Evolutionary conservation across 2,113 vertebrate species (phyloP), one percentile per base, ranked within the genome.

Genomic region (Odontesthes bonariensis): DNA sequence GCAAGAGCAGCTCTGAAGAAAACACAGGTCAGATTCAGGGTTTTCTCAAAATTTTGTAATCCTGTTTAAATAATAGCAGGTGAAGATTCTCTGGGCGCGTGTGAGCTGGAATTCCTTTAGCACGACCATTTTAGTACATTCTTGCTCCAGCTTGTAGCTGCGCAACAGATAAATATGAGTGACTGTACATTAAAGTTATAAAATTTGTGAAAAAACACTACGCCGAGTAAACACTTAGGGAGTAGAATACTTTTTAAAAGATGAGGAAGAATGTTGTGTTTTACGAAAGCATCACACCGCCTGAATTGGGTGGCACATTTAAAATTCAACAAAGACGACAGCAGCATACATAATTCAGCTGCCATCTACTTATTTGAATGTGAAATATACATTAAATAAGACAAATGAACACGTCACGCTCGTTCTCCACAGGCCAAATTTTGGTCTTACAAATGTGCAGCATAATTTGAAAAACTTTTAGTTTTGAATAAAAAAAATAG

Each of bases 291-390:
- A 65, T 58, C 20, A 42, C 14, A 8, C 44, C 38, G 40, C 17
- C 22, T 66, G 17, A 63, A 40, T n/a, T 23, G 64, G 77, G 67
- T 42, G n/a, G 13, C 66, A 75, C 75, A 49, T 62, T 69, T 27
- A 58, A 8, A 78, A 62, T 51, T 22, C 80, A 64, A 52, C n/a
- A 46, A 51, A 8, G 42, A 68, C 27, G 38, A 7, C 16, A 16
- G 22, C 22, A 51, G 6, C 59, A 38, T 20, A 19, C 47, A 67
- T 51, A 57, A 19, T 35, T 1, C 35, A 54, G 27, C 27, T 27
- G 27, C 27, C 1, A 3, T 27, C 27, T 27, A 3, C 27, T 27
- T 27, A 27, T 27, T 27, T 27, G 27, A 27, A 27, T 27, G 27
- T 27, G 27, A 27, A 27, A 27, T 27, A 27, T 27, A 27, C 27